Evolutionary conservation across 2,888 invertebrate genomes (phyloP).

Genomic region (Tachina fera): DNA sequence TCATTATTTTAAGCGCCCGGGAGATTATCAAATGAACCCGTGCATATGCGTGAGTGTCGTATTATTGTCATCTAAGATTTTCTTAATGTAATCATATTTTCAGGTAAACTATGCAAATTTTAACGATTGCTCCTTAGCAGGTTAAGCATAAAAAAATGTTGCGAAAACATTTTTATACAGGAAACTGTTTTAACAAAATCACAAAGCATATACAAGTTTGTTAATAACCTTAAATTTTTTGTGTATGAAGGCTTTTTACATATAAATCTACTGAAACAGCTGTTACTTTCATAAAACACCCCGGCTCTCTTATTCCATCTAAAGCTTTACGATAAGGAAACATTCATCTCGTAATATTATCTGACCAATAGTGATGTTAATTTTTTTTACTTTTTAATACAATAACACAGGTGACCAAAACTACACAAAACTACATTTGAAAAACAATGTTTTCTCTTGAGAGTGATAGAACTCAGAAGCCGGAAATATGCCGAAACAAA

Average conservation of each 20-base stretch:
- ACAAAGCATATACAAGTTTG: conserved; percentile 49
- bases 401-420: not conserved
- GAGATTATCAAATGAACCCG: too few species aligned
- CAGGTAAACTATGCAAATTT: too few species aligned
- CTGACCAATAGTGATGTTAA: conserved; percentile 4
- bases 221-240: conserved; percentile 39
- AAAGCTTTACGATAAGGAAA: conserved; percentile 1
- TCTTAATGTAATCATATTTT: too few species aligned
- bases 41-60: too few species aligned
- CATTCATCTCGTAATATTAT: conserved; percentile 38
- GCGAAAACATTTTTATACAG: conserved; percentile 14
- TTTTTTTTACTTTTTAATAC: not conserved
- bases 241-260: not conserved
- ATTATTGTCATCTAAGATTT: too few species aligned
- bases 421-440: not conserved
- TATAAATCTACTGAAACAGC: conserved; percentile 35
- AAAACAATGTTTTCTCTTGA: not conserved
- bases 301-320: not conserved
- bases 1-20: too few species aligned
- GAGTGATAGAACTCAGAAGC: too few species aligned
- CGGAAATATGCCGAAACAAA: too few species aligned
- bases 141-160: not conserved
- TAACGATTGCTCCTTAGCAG: not conserved
- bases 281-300: conserved; percentile 18
- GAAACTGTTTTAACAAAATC: conserved; percentile 39